Evolutionary conservation across 2,888 invertebrate genomes (phyloP).

Genomic region (Julus scandinavius): DNA sequence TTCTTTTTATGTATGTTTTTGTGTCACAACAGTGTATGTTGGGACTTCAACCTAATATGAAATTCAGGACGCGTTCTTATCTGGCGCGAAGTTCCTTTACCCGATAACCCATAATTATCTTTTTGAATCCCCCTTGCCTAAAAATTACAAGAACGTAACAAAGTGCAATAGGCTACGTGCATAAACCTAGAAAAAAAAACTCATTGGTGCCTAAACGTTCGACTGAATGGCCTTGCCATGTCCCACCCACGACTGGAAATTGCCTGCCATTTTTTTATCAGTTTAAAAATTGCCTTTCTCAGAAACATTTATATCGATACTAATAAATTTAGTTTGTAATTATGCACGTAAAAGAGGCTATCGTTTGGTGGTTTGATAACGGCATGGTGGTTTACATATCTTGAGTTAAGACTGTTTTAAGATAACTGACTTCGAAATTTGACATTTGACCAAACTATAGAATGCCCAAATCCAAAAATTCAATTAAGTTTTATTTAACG

Average conservation of each 20-base stretch:
- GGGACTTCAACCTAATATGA: not conserved
- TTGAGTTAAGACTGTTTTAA: no score
- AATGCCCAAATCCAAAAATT: no score
- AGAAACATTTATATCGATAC: not conserved
- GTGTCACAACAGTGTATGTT: not conserved
- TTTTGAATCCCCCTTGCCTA: conserved; percentile 3
- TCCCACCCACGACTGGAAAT: conserved; percentile 29
- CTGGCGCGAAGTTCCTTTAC: conserved; percentile 22
- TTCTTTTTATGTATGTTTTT: no score
- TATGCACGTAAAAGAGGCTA: not conserved
- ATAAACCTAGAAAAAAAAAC: conserved; percentile 2
- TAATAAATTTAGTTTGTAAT: not conserved
- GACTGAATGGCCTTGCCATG: not conserved
- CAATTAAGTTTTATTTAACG: not conserved
- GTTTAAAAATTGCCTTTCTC: not conserved
- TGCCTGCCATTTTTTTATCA: conserved; percentile 8
- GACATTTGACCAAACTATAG: no score
- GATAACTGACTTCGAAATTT: no score
- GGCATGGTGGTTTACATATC: no score
- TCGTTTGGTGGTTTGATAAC: not conserved
- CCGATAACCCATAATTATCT: conserved; percentile 8
- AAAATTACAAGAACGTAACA: not conserved
- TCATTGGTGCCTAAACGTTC: not conserved
- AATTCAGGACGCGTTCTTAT: not conserved
- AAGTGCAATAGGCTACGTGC: not conserved